Percentiles rank a stretch among this genome's conserved stretches.
These are phyloP conservation scores for Exocentrus adspersus DNA, from an alignment of 2,888 invertebrate genomes.

Conservation along the genomic window DNA sequence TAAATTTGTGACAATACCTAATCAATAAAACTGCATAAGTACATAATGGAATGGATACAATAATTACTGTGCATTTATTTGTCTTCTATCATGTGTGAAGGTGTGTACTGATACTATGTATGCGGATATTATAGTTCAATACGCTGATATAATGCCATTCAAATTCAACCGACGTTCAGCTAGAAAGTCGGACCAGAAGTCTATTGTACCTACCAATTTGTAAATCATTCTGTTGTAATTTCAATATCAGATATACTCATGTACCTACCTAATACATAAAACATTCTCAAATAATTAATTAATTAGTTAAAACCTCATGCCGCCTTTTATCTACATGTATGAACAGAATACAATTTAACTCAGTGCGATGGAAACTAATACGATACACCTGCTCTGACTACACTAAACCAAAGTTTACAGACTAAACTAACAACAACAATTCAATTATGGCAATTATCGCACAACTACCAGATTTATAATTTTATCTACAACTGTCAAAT, in stretches of 20 bases:
- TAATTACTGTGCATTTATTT: constrained; percentile 5
- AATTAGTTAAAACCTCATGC: not conserved
- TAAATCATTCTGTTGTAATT: constrained; percentile 1
- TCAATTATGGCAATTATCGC: too few species aligned
- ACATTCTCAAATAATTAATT: not conserved
- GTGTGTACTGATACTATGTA: constrained; percentile 21
- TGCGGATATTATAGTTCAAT: not conserved
- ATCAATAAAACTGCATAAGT: too few species aligned
- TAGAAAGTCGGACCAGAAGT: constrained; percentile 23
- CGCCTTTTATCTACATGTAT: not conserved
- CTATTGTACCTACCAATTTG: constrained; percentile 1
- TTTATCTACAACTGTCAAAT: too few species aligned
- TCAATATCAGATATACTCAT: constrained; percentile 12
- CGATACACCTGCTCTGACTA: too few species aligned
- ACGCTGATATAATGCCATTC: constrained; percentile 18
- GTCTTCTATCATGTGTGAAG: not conserved
- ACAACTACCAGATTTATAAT: too few species aligned
- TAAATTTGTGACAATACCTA: too few species aligned
- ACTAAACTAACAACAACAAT: too few species aligned
- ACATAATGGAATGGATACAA: too few species aligned
- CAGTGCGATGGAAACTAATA: too few species aligned
- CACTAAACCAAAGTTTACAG: too few species aligned
- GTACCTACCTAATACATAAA: constrained; percentile 15
- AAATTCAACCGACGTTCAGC: constrained; percentile 19
- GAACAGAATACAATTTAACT: not conserved